phyloP scores from a whole-genome alignment of 2,888 invertebrate species.

The Priocnemis perturbator region DNA sequence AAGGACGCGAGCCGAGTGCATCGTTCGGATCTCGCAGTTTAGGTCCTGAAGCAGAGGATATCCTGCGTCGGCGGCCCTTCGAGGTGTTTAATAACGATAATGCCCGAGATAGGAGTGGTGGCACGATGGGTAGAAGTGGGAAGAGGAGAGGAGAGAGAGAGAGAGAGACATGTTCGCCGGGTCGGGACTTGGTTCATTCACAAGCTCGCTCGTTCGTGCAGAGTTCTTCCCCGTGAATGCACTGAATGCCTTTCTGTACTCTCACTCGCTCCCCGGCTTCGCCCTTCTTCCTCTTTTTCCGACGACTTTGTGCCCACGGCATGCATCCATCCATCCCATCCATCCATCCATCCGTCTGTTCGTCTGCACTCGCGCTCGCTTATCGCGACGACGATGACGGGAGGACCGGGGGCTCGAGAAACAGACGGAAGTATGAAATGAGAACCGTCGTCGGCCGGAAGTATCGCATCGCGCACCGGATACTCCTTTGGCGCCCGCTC shows the following conservation, averaged over 20 bases:
- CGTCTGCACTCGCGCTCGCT: constrained; percentile 46
- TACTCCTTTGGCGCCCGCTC: not conserved
- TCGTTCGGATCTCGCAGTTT: constrained; percentile 11
- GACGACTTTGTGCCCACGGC: constrained; percentile 15
- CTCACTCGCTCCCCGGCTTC: constrained; percentile 17
- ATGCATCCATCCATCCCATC: constrained; percentile 25
- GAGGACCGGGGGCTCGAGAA: too few relatives aligned
- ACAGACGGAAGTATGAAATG: not conserved
- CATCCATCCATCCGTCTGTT: constrained; percentile 18
- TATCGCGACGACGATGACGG: constrained; percentile 42
- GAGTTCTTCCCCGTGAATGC: constrained; percentile 72
- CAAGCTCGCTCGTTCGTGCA: constrained; percentile 64
- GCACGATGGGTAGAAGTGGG: constrained; percentile 23
- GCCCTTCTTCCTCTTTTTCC: constrained; percentile 15
- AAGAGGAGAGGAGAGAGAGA: constrained; percentile 21
- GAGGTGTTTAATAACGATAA: constrained; percentile 75
- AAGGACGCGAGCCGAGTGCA: too few relatives aligned
- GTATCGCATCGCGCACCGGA: constrained; percentile 26
- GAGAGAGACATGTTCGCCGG: constrained; percentile 43
- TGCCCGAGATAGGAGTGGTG: constrained; percentile 69
- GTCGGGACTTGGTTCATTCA: constrained; percentile 70
- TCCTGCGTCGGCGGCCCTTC: constrained; percentile 46
- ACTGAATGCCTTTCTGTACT: constrained; percentile 65
- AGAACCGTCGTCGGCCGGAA: constrained; percentile 40
- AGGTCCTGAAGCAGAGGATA: constrained; percentile 41